Base-by-base conservation (phyloP, 2,113 vertebrate genomes). In the Polypterus bichir region DNA sequence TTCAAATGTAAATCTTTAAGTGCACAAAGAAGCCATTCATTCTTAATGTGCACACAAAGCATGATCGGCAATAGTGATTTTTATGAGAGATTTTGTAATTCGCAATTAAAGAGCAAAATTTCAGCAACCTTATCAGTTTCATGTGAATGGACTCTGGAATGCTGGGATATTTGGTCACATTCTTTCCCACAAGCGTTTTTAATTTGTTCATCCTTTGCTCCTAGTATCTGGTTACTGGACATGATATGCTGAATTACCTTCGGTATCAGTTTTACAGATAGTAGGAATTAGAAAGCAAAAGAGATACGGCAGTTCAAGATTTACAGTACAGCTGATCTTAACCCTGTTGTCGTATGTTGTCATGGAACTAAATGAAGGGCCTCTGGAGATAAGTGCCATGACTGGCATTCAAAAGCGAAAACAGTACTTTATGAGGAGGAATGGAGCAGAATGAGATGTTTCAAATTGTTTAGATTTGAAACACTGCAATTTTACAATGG, bases 141-240 rank as follows among this genome's bases (percentile, higher is more conserved):
- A 77, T 73, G 73, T 88, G 79, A 81, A 80, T 75, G 76, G 71
- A 57, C 68, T 66, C 52, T 57, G 79, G 80, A 86, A 86, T 77
- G 76, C 69, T 70, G 73, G 78, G 76, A 80, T 81, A 27, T 79
- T 82, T 73, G 75, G 73, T 76, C 69, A 60, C 73, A 70, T 74
- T 74, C 77, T 88, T 90, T 90, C 86, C 87, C 87, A 89, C 87
- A 81, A 83, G 80, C 81, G 78, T 78, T 82, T 81, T 81, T 74
- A 76, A 78, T 87, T 79, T 84, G 79, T 78, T 77, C 74, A 66
- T 80, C 80, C 65, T 77, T 82, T 75, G 76, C 68, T 81, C 65
- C 70, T 54, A 62, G 79, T 81, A 70, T 90, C 86, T 82, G 70
- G 81, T 91, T 90, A 84, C 83, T 57, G 78, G 81, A 83, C 79